Base-by-base conservation (phyloP, 2,888 invertebrate species). In the Acholoe squamosa region DNA sequence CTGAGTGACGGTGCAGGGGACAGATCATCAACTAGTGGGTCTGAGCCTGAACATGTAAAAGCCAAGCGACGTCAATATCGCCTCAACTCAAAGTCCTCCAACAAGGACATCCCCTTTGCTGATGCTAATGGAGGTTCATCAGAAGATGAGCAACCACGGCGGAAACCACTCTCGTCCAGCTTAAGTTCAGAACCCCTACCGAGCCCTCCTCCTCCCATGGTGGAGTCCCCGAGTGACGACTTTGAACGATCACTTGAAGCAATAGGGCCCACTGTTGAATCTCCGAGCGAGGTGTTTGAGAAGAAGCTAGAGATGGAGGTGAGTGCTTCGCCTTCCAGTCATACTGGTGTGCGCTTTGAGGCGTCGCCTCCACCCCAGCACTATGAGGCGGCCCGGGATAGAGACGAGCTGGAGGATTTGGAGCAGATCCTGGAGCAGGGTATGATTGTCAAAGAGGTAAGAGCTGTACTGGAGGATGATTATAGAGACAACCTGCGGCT, bases 61-160 rank as follows among this genome's bases (percentile, higher is more conserved):
- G 86, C 86, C 19, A 52, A 56, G 25, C 86, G 86, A 0, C 52
- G 54, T 0, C n/a, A 16, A 1, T 86, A 54, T 54, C 52, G 86
- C 28, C 52, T 86, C 52, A 86, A 84, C 52, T 76, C 89, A 22
- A 84, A 90, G n/a, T 86, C 88, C 51, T 89, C 91, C 19, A 28
- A 91, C 22, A 56, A 90, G 43, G 90, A 90, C 43, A 43, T 86
- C 51, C 89, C 89, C 28, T 88, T 84, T 28, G 80, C 34, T 33
- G 91, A 91, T 56, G 89, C 89, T n/a, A 61, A 67, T 16, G 34
- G 52, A 71, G 52, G 33, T 31, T 80, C 90, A 16, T 56, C 80
- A 43, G 43, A 89, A 14, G 67, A 67, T 16, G 67, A 31, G 16
- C 16, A n/a, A 33, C 25, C 51, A 52, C 16, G 25, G 86, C n/a